A percentile compares a stretch with the other conserved stretches of the same genome.
These are phyloP conservation scores for Orchesella cincta DNA, from an alignment of 1,140 invertebrate species.

Conservation along the genomic window DNA sequence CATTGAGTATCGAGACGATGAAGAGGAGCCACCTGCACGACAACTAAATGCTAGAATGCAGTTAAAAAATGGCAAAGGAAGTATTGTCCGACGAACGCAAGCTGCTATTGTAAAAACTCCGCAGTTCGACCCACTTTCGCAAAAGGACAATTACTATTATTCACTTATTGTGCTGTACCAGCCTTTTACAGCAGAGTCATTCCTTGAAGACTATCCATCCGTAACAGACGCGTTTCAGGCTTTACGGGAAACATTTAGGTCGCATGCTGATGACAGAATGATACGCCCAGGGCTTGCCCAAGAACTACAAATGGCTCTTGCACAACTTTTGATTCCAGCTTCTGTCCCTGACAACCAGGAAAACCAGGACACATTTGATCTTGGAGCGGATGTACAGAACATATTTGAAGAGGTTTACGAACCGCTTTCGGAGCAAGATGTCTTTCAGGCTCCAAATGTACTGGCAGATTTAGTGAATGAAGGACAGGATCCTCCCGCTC, in stretches of 20 bases:
- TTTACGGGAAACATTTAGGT: background rate
- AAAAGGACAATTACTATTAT: background rate
- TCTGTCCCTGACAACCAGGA: background rate
- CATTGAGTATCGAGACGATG: background rate
- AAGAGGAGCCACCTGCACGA: background rate
- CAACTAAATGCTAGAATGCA: background rate
- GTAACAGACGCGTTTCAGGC: background rate
- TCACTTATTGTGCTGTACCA: background rate
- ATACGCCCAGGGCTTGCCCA: background rate
- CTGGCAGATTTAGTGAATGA: no score
- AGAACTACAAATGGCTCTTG: background rate
- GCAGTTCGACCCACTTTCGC: background rate
- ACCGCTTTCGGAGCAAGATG: no score
- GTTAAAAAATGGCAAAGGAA: background rate
- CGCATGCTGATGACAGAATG: background rate
- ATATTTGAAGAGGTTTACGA: conserved; percentile 18
- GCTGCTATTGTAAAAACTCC: background rate
- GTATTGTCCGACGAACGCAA: background rate
- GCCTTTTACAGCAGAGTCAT: background rate
- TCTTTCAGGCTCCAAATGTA: no score
- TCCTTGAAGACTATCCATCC: background rate
- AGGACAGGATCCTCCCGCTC: no score
- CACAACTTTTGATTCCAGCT: no score
- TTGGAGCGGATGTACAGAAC: background rate
- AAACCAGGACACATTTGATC: background rate